Conservation (phyloP, 2,113 vertebrate genomes). For the Pelvicachromis taeniatus region DNA sequence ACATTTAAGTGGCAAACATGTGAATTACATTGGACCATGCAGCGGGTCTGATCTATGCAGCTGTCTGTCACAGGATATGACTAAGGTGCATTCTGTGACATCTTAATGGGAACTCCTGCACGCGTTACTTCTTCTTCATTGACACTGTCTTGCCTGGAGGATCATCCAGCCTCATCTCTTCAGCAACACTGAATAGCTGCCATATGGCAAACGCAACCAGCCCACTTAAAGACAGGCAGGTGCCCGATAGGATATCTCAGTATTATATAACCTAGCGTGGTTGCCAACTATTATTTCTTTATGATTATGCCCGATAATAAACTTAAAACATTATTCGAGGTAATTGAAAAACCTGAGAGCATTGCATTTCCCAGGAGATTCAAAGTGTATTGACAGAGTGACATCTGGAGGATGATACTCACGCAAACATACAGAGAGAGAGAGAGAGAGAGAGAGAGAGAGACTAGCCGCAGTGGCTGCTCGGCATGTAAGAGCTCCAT, state of each 20-base stretch:
- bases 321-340: not conserved
- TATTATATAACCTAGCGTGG: not conserved
- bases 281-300: not conserved
- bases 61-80: slow-evolving; percentile 17
- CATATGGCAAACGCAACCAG: slow-evolving; percentile 19
- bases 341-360: not conserved
- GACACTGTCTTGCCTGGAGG: slow-evolving; percentile 39
- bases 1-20: not conserved
- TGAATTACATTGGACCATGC: not conserved
- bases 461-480: not conserved
- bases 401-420: not conserved
- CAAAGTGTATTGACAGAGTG: not conserved
- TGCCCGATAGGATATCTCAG: not conserved
- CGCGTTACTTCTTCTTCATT: slow-evolving; percentile 53
- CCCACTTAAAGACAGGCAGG: not conserved
- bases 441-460: not conserved
- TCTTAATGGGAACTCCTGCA: slow-evolving; percentile 41
- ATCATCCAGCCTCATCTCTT: slow-evolving; percentile 5
- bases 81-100: slow-evolving; percentile 30
- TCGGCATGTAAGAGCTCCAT: slow-evolving; percentile 53
- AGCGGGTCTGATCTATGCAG: not conserved
- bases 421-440: not conserved
- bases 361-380: not conserved
- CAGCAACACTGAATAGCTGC: slow-evolving; percentile 22
- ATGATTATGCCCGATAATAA: not conserved